A percentile compares a stretch with the other conserved stretches of the same genome.
These are phyloP conservation scores for Daphoenositta chrysoptera DNA, from an alignment of 2,113 vertebrate species.

Conservation along the genomic window DNA sequence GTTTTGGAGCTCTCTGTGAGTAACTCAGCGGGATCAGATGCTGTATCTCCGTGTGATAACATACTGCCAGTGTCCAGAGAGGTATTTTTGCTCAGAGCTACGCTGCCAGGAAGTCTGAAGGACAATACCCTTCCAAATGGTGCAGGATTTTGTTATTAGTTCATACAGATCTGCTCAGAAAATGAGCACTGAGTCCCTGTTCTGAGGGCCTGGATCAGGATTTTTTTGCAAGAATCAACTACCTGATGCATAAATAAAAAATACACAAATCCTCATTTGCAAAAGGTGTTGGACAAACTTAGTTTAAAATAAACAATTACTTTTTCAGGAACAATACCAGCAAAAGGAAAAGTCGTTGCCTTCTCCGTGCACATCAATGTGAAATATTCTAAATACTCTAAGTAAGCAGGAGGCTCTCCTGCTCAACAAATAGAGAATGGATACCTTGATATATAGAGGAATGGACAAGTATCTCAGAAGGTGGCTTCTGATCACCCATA, in stretches of 20 bases:
- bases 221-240: background rate
- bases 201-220: background rate
- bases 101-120: slow-evolving; percentile 11
- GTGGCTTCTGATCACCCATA: background rate
- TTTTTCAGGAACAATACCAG: background rate
- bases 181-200: background rate
- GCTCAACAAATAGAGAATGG: background rate
- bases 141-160: background rate
- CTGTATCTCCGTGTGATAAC: background rate
- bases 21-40: slow-evolving; percentile 30
- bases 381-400: background rate
- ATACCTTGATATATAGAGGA: background rate
- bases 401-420: background rate
- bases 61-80: slow-evolving; percentile 7
- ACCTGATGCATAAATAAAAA: background rate
- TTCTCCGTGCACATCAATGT: too few relatives aligned
- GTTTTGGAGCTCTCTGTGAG: background rate
- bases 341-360: background rate
- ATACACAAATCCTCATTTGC: background rate
- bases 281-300: background rate
- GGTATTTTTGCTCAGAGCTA: background rate
- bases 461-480: background rate
- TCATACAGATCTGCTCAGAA: background rate
- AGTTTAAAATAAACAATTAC: background rate
- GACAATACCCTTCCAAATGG: slow-evolving; percentile 16